Conservation (phyloP, 1,140 invertebrate genomes). For the Phortica variegata region DNA sequence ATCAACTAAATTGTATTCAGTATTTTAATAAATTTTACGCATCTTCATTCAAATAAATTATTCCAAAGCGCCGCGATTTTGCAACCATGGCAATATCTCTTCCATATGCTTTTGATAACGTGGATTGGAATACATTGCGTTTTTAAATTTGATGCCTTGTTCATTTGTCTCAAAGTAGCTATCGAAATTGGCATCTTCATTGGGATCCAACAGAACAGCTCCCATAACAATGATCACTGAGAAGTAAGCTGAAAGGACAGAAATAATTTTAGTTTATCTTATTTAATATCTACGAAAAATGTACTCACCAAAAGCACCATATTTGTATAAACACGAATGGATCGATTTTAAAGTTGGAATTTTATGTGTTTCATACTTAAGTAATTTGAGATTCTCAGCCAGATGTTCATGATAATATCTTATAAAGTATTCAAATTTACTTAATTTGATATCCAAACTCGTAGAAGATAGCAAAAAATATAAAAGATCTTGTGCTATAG, state of each 20-base stretch:
- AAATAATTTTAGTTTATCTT: not conserved
- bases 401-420: constrained; percentile 36
- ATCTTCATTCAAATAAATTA: not conserved
- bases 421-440: constrained; percentile 34
- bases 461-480: constrained; percentile 43
- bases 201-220: constrained; percentile 24
- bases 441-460: constrained; percentile 24
- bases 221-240: constrained; percentile 11
- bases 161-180: constrained; percentile 26
- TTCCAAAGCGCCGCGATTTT: constrained; percentile 24
- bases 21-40: not conserved
- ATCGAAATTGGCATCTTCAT: constrained; percentile 14
- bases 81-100: constrained; percentile 24
- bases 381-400: constrained; percentile 21
- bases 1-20: not conserved
- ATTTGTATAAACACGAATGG: constrained; percentile 28
- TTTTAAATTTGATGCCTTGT: constrained; percentile 21
- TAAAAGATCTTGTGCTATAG: constrained; percentile 44
- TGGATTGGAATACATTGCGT: constrained; percentile 26
- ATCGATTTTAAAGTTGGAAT: constrained; percentile 51
- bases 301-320: constrained; percentile 24
- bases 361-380: constrained; percentile 29
- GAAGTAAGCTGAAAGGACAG: constrained; percentile 17
- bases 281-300: not conserved
- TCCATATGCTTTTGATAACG: constrained; percentile 23